phyloP scores from a whole-genome alignment of 2,888 invertebrate genomes.

The Cheilosia scutellata region DNA sequence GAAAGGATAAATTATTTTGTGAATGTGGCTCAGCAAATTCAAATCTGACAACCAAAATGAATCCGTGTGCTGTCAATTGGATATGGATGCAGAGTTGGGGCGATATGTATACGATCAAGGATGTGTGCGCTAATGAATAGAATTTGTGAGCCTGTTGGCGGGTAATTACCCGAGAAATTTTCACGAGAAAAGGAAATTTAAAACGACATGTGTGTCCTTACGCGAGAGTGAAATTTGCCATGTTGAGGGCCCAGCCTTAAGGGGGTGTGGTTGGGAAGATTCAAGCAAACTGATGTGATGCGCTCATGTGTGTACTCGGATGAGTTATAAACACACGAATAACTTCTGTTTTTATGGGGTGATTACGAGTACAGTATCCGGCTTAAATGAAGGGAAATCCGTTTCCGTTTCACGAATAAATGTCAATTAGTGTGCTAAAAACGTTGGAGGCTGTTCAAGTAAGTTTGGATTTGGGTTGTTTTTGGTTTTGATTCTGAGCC shows the following conservation, averaged over 20 bases:
- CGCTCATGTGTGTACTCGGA: constrained; percentile 23
- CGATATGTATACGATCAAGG: constrained; percentile 17
- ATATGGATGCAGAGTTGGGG: background rate
- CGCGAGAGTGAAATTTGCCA: constrained; percentile 20
- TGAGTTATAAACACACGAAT: constrained; percentile 30
- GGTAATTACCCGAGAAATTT: constrained; percentile 61
- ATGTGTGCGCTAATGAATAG: constrained; percentile 59
- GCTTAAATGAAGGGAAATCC: constrained; percentile 28
- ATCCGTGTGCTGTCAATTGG: constrained; percentile 37
- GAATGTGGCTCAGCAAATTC: constrained; percentile 1
- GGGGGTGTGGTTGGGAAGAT: constrained; percentile 3
- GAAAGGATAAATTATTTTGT: constrained; percentile 2
- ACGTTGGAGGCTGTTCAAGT: background rate
- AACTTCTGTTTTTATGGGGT: constrained; percentile 19
- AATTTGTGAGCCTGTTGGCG: constrained; percentile 51
- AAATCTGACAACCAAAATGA: constrained; percentile 33
- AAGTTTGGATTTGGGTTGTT: no score
- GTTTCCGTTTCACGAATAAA: constrained; percentile 44
- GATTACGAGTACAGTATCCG: constrained; percentile 23
- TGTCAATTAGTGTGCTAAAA: constrained; percentile 46
- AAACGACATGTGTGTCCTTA: constrained; percentile 39
- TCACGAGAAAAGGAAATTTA: constrained; percentile 37
- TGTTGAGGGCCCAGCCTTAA: background rate
- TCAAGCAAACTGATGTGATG: constrained; percentile 29
- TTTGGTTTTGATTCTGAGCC: no score